A percentile compares a stretch with the other conserved stretches of the same genome.
phyloP scores from a whole-genome alignment of 2,888 invertebrate genomes.

The Taenaris catops region DNA sequence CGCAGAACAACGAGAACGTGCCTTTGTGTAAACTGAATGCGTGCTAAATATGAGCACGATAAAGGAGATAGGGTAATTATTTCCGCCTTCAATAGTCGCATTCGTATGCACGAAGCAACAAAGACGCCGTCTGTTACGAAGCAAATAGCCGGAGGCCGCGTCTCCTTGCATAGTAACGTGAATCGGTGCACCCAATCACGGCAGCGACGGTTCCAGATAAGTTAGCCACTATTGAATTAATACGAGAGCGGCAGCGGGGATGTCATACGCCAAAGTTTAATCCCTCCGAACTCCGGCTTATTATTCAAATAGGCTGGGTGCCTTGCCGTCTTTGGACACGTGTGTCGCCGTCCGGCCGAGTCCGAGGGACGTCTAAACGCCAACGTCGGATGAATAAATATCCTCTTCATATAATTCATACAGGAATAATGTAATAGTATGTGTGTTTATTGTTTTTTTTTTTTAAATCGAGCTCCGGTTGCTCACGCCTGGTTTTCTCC shows the following conservation, averaged over 20 bases:
- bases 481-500: too few relatives aligned
- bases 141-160: constrained; percentile 43
- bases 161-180: constrained; percentile 36
- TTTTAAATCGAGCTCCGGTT: too few relatives aligned
- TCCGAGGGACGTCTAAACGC: neutral
- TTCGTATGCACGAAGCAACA: constrained; percentile 36
- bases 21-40: constrained; percentile 41
- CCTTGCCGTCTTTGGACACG: constrained; percentile 61
- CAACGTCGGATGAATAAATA: neutral
- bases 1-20: constrained; percentile 47
- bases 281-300: constrained; percentile 71
- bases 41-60: constrained; percentile 28
- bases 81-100: constrained; percentile 47
- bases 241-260: constrained; percentile 65
- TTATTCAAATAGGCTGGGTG: constrained; percentile 65
- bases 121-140: constrained; percentile 43
- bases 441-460: too few relatives aligned
- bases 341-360: constrained; percentile 38
- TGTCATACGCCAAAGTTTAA: constrained; percentile 75
- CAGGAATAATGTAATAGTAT: too few relatives aligned
- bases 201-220: constrained; percentile 29
- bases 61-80: constrained; percentile 50
- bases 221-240: constrained; percentile 77
- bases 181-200: constrained; percentile 63
- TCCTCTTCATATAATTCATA: too few relatives aligned